Percentiles rank a stretch among this genome's conserved stretches.
phyloP scores from a whole-genome alignment of 2,113 vertebrate species.

The Ursus arctos region DNA sequence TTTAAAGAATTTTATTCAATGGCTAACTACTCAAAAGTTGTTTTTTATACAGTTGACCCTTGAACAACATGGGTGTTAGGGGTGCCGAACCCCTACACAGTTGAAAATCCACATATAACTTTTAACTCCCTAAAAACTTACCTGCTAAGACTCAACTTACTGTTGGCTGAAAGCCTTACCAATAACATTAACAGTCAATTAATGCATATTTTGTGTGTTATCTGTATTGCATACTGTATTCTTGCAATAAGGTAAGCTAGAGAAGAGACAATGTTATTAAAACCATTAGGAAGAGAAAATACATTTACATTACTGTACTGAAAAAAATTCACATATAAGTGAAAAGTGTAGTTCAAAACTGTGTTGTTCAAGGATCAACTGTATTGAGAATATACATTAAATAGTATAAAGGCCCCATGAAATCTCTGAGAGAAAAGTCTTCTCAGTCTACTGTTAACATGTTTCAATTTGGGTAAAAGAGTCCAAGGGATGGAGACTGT shows the following conservation, averaged over 20 bases:
- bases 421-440: neutral
- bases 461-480: neutral
- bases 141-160: neutral
- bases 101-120: neutral
- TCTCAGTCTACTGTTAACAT: neutral
- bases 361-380: neutral
- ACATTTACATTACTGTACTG: neutral
- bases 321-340: neutral
- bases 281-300: neutral
- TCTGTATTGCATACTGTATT: neutral
- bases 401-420: neutral
- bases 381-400: neutral
- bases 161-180: neutral
- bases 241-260: neutral
- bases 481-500: neutral
- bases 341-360: neutral
- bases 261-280: neutral
- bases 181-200: neutral
- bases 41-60: neutral
- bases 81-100: neutral
- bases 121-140: neutral
- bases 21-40: neutral
- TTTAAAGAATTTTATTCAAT: neutral
- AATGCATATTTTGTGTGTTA: neutral
- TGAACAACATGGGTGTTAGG: neutral